A percentile compares a stretch with the other conserved stretches of the same genome.
These are phyloP conservation scores for Apostichopus parvimensis DNA, from an alignment of 35 echinoderm and acorn worm species.

Conservation along the genomic window DNA sequence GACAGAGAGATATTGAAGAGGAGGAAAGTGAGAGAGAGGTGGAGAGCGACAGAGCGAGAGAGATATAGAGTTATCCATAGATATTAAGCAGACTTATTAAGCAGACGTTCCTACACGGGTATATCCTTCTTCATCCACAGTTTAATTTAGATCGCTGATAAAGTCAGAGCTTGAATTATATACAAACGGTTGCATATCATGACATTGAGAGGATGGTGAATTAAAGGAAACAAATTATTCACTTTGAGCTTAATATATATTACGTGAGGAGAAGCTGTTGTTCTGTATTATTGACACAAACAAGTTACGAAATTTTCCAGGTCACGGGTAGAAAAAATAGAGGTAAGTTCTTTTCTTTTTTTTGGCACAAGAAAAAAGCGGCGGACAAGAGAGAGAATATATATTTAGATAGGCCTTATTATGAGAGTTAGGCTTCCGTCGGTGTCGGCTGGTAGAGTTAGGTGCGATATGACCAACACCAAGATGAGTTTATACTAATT, in stretches of 20 bases:
- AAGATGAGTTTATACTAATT: too few species aligned
- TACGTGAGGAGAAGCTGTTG: not conserved
- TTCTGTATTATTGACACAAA: not conserved
- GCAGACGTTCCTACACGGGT: not conserved
- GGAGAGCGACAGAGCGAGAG: not conserved
- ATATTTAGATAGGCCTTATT: too few species aligned
- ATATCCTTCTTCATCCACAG: not conserved
- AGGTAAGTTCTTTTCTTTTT: not conserved
- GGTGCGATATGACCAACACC: too few species aligned
- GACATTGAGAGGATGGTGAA: not conserved
- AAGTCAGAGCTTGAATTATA: not conserved
- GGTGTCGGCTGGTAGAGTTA: too few species aligned
- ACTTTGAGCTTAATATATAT: not conserved
- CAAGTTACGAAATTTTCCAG: not conserved
- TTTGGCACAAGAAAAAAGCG: too few species aligned
- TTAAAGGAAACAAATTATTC: not conserved
- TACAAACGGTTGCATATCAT: not conserved
- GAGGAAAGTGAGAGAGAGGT: not conserved
- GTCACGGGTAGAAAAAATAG: not conserved
- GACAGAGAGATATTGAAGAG: not conserved
- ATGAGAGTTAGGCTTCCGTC: too few species aligned
- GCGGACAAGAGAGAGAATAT: too few species aligned
- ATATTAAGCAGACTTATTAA: not conserved
- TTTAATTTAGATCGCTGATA: not conserved
- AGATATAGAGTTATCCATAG: not conserved